A percentile compares a stretch with the other conserved stretches of the same genome.
Evolutionary conservation across 2,797 vertebrate genomes (phyloP).

Genomic region (Sebastes goodei): DNA sequence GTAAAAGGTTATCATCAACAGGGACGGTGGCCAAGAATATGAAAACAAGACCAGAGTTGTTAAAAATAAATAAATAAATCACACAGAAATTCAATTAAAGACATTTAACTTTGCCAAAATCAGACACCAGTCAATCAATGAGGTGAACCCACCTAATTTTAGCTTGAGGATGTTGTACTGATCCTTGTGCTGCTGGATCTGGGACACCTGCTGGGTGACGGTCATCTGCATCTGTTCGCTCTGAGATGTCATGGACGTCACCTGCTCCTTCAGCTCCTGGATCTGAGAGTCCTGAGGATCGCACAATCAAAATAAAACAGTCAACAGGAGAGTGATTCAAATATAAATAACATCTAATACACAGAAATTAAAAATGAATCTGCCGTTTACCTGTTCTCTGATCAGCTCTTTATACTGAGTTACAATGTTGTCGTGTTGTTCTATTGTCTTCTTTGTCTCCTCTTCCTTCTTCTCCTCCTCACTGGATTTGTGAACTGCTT

Average conservation of each 20-base stretch:
- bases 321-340: not conserved
- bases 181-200: conserved; percentile 98
- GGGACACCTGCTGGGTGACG: conserved; percentile 89
- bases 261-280: conserved; percentile 91
- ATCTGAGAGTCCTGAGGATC: conserved; percentile 89
- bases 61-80: not conserved
- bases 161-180: conserved; percentile 98
- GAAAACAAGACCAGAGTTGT: not conserved
- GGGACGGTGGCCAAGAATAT: not conserved
- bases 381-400: conserved; percentile 89
- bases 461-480: conserved; percentile 99
- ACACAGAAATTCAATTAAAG: not conserved
- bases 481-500: conserved; percentile 96
- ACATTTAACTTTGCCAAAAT: not conserved
- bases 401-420: conserved; percentile 98
- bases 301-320: not conserved
- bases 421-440: conserved; percentile 97
- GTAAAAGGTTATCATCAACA: not conserved
- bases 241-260: conserved; percentile 83
- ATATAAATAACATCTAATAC: not conserved
- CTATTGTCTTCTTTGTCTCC: conserved; percentile 97
- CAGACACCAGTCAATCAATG: not conserved
- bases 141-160: conserved; percentile 86
- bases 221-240: conserved; percentile 90
- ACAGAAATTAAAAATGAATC: not conserved